Evolutionary conservation across 2,113 vertebrate genomes (phyloP), one percentile per base, ranked within the genome.

Genomic region (Urocitellus parryii): DNA sequence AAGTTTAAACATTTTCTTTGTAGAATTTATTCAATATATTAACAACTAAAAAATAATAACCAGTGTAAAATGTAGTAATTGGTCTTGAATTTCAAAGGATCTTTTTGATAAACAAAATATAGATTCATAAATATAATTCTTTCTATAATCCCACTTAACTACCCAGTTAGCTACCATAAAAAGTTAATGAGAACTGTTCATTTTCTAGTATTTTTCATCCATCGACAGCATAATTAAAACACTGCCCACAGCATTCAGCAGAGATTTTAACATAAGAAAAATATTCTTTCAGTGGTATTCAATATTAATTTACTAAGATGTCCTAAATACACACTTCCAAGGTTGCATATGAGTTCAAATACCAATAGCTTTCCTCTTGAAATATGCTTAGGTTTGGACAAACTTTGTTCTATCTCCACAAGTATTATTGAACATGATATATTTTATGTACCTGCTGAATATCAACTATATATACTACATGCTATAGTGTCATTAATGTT

Each of bases 81-180:
- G 13, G 53, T 90, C 67, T 29, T 51, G 34, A 90, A 77, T 94
- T 84, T 80, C 48, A 51, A 84, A 94, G 58, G 58, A 70, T n/a
- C 45, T 42, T n/a, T n/a, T 63, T 45, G 27, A 8, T 72, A 86
- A 51, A 87, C 51, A 32, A 8, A 92, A 67, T 61, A 79, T 67
- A 68, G 34, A 5, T 95, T 88, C 5, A 39, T 85, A 72, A 73
- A 79, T 77, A 34, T 24, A 90, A 70, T 51, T 80, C 25, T 82
- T 37, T 80, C 17, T 82, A 12, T 67, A 34, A 58, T 34, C 12
- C 10, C 48, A 65, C 4, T 9, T 80, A 48, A 2, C 3, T 80
- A 56, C 27, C 63, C 78, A 25, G 9, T 29, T 76, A 73, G 4
- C 8, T 74, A 87, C 18, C 18, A 45, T 22, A 61, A 84, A 67